Percentiles rank a stretch among this genome's conserved stretches.
Conservation (phyloP, 2,113 vertebrate species). For the Cariama cristata region DNA sequence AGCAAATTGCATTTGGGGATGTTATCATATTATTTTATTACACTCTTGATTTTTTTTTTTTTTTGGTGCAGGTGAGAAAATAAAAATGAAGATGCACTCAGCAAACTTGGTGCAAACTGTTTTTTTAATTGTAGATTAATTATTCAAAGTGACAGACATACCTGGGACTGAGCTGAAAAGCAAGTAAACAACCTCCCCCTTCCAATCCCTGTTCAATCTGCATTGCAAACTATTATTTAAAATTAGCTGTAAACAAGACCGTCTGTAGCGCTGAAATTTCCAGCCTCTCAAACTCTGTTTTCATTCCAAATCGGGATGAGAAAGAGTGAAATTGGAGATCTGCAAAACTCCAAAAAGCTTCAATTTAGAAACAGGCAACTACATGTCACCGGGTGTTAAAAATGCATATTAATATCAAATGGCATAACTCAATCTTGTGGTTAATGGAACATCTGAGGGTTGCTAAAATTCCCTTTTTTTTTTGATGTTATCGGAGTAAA, state of each 20-base stretch:
- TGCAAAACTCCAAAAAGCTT: background rate
- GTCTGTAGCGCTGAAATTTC: background rate
- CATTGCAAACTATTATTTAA: slow-evolving; percentile 41
- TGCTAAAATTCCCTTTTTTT: background rate
- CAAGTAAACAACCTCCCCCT: slow-evolving; percentile 37
- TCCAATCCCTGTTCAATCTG: background rate
- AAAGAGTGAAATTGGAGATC: background rate
- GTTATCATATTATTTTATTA: slow-evolving; percentile 52
- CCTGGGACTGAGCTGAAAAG: slow-evolving; percentile 23
- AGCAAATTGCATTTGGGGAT: slow-evolving; percentile 52
- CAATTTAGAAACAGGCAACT: background rate
- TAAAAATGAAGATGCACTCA: background rate
- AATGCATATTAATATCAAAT: slow-evolving; percentile 5
- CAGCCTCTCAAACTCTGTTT: background rate
- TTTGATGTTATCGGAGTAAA: background rate
- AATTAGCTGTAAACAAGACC: background rate
- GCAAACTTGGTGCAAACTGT: background rate
- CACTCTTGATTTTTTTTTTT: background rate
- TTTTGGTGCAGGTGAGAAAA: slow-evolving; percentile 11
- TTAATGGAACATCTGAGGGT: slow-evolving; percentile 25
- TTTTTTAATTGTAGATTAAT: slow-evolving; percentile 49
- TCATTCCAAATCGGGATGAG: background rate
- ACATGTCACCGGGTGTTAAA: background rate
- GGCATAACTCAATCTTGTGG: background rate
- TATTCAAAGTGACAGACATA: slow-evolving; percentile 28